Evolutionary conservation across 2,113 vertebrate genomes (phyloP).

Genomic region (Phainopepla nitens): DNA sequence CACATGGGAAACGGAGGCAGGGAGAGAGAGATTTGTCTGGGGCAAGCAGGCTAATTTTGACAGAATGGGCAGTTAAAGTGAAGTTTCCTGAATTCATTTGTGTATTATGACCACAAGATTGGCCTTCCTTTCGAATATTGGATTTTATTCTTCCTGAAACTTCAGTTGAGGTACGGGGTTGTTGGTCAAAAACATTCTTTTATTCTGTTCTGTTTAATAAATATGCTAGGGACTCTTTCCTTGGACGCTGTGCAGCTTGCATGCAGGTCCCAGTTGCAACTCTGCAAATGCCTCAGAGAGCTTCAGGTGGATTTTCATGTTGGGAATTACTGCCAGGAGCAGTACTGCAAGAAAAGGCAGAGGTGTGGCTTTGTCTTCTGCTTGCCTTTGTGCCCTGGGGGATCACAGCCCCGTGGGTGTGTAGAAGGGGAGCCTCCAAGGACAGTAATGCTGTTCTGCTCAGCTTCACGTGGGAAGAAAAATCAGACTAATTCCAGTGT

Average conservation of each 20-base stretch:
- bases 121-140: neutral
- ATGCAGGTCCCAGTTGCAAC: rapidly evolving
- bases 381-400: neutral
- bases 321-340: neutral
- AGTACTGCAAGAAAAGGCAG: neutral
- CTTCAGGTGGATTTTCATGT: neutral
- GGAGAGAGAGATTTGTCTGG: neutral
- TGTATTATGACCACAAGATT: neutral
- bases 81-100: neutral
- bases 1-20: neutral
- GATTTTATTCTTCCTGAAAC: neutral
- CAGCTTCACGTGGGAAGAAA: neutral
- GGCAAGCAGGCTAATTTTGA: neutral
- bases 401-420: neutral
- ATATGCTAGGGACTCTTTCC: neutral
- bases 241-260: neutral
- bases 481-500: neutral
- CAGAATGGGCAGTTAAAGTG: neutral
- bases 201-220: neutral
- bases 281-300: neutral
- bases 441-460: neutral
- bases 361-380: neutral
- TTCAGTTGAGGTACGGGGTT: neutral
- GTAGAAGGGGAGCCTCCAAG: neutral
- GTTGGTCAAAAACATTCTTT: neutral